Base-by-base conservation (phyloP, 2,888 invertebrate genomes). In the Himalopsyche kuldschensis region DNA sequence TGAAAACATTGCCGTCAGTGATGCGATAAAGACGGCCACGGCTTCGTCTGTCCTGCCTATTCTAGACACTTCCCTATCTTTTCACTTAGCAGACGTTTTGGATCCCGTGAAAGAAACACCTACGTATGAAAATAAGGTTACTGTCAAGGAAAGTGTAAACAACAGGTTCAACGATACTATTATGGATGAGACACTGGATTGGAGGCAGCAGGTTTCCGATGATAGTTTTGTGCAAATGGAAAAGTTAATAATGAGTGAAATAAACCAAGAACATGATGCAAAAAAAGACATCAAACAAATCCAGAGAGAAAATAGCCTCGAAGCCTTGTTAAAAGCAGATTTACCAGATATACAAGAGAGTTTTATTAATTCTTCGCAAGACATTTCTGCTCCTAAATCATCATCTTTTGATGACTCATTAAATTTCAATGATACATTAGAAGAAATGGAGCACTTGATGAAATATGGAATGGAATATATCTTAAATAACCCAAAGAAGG, bases 401-500 rank as follows among this genome's bases (percentile, higher is more conserved):
- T 80, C 83, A 10, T 32, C 30, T 27, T 78, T 11, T 8, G 80
- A 83, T 27, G 83, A 83, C 17, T 82, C 85, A 4, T 75, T 85
- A 17, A 84, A 89, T 55, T 90, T 90, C 78, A 90, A 91, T 85
- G 89, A 90, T 85, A 90, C 90, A 3, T 88, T 90, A 82, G 91
- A 90, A 87, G 90, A 90, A 87, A 89, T 91, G 76, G 90, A 90
- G 55, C 89, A 90, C 84, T 88, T 90, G 87, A 88, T 90, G 87
- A 88, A 89, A 78, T 88, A 89, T 35, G 90, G 90, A 2, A 87
- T 88, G 86, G 88, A 90, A 83, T 88, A 89, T 47, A 78, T 79
- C 32, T 20, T 32, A 55, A 55, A 55, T 55, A n/a, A 8, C 30
- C 82, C n/a, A 35, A 79, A 63, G 10, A 17, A 31, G 76, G 81